These are phyloP conservation scores for Drosophila paulistorum DNA, from an alignment of 1,140 invertebrate genomes.

Conservation along the genomic window DNA sequence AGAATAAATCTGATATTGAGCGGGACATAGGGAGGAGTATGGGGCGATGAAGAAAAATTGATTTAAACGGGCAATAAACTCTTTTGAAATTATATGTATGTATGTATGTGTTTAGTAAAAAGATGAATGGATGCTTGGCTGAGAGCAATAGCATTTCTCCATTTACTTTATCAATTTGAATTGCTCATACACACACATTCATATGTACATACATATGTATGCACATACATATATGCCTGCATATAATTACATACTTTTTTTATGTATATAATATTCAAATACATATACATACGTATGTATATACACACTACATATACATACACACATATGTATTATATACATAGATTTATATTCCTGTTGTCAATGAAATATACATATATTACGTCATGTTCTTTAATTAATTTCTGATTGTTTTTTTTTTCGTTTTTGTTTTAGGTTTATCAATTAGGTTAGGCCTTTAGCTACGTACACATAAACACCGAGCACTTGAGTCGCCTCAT, in stretches of 20 bases:
- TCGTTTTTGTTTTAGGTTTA: conserved; percentile 56
- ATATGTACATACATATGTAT: conserved; percentile 17
- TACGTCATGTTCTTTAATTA: conserved; percentile 72
- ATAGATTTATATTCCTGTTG: conserved; percentile 17
- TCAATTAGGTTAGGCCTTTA: conserved; percentile 65
- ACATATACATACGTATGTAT: neutral
- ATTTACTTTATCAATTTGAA: conserved; percentile 73
- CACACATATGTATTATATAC: neutral
- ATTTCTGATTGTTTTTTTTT: conserved; percentile 50
- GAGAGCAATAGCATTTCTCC: conserved; percentile 52
- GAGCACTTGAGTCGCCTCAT: conserved; percentile 77
- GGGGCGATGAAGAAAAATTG: conserved; percentile 47
- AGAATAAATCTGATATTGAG: conserved; percentile 66
- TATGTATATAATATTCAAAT: neutral
- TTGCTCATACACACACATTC: conserved; percentile 49
- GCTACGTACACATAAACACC: conserved; percentile 76
- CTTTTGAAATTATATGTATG: conserved; percentile 27
- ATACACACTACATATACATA: neutral
- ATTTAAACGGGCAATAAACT: conserved; percentile 68
- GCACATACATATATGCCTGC: conserved; percentile 16
- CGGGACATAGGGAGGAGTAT: conserved; percentile 2
- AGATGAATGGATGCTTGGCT: conserved; percentile 14
- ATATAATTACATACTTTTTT: conserved; percentile 15
- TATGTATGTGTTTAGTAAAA: neutral
- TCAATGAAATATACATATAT: conserved; percentile 60